Evolutionary conservation across 2,797 vertebrate genomes (phyloP).

Genomic region (Bradypodion ventrale): DNA sequence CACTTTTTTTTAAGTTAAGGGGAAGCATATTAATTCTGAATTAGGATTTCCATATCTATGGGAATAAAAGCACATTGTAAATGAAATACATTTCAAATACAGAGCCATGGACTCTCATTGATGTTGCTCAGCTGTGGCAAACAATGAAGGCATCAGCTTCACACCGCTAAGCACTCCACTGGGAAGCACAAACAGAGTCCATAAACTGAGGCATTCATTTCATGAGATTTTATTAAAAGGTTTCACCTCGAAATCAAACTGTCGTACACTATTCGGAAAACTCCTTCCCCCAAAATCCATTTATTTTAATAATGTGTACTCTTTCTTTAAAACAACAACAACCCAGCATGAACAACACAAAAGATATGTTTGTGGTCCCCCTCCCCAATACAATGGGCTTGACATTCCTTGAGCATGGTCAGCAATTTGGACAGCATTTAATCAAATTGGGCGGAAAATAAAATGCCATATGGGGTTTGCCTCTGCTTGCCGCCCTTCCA

Average conservation of each 20-base stretch:
- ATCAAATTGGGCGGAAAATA: conserved; percentile 74
- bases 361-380: conserved; percentile 74
- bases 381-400: conserved; percentile 38
- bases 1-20: conserved; percentile 66
- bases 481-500: not conserved
- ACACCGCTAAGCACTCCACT: conserved; percentile 74
- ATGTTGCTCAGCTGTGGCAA: conserved; percentile 66
- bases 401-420: conserved; percentile 70
- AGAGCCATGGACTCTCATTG: conserved; percentile 65
- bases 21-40: conserved; percentile 68
- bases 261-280: conserved; percentile 74
- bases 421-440: conserved; percentile 72
- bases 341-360: no score
- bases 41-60: conserved; percentile 58
- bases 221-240: conserved; percentile 81
- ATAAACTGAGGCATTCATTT: conserved; percentile 79
- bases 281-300: conserved; percentile 63
- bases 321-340: no score
- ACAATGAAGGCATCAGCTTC: conserved; percentile 65
- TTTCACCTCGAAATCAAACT: conserved; percentile 83
- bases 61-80: conserved; percentile 9
- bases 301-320: conserved; percentile 75
- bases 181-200: conserved; percentile 78
- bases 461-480: conserved; percentile 64
- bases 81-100: conserved; percentile 64